Evolutionary conservation across 1,140 invertebrate genomes (phyloP).

Genomic region (Lasioglossum albipes): DNA sequence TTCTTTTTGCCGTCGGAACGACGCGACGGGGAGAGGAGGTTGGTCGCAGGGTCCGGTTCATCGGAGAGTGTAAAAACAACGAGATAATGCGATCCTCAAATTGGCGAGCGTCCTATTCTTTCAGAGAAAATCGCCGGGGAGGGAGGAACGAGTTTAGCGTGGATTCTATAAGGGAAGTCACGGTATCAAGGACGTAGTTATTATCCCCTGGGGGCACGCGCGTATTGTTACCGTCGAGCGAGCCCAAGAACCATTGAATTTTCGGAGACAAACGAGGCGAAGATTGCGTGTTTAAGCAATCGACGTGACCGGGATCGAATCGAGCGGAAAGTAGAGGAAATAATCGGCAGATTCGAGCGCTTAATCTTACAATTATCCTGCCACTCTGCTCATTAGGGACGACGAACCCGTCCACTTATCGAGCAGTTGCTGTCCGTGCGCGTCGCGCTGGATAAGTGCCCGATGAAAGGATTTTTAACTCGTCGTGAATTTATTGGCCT

Average conservation of each 20-base stretch:
- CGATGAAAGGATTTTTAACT: too few relatives aligned
- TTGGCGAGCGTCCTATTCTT: slow-evolving; percentile 57
- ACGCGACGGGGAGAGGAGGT: background rate
- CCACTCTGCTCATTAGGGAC: slow-evolving; percentile 1
- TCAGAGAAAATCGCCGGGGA: slow-evolving; percentile 15
- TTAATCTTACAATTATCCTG: slow-evolving; percentile 42
- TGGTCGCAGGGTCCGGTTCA: slow-evolving; percentile 21
- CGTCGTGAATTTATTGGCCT: too few relatives aligned
- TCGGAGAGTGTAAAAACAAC: slow-evolving; percentile 47
- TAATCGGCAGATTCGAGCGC: slow-evolving; percentile 36
- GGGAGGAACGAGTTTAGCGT: slow-evolving; percentile 53
- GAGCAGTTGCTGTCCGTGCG: background rate
- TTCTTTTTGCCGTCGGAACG: background rate
- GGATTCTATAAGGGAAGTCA: slow-evolving; percentile 55
- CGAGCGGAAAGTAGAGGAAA: slow-evolving; percentile 18
- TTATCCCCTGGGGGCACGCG: slow-evolving; percentile 74
- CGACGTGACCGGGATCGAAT: slow-evolving; percentile 44
- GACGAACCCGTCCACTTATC: background rate
- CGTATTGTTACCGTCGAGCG: slow-evolving; percentile 74
- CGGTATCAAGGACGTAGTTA: slow-evolving; percentile 75
- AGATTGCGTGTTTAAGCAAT: slow-evolving; percentile 47
- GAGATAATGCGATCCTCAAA: slow-evolving; percentile 57
- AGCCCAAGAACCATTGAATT: slow-evolving; percentile 62
- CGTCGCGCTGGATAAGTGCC: too few relatives aligned
- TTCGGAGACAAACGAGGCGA: slow-evolving; percentile 61